Evolutionary conservation across 2,113 vertebrate genomes (phyloP), one percentile per base, ranked within the genome.

Genomic region (Xenopus borealis): DNA sequence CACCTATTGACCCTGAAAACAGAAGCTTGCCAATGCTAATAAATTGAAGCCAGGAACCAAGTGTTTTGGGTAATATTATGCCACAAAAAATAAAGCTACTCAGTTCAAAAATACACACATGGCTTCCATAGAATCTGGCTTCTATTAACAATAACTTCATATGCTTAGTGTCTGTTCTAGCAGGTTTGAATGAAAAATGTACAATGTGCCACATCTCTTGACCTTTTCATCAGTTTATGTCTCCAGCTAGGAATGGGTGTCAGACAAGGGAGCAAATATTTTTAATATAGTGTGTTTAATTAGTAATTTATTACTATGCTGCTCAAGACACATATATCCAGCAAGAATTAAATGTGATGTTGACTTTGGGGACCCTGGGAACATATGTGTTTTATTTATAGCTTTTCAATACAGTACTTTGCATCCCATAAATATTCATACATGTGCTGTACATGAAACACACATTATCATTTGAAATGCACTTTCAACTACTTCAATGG

Each of bases 121-220:
- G 84, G 78, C 87, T 80, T 78, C 78, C 82, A 86, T 80, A 83
- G 76, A 73, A 84, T 65, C 77, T 79, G 85, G 78, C 87, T 81
- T 77, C 78, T 82, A 86, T 80, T 83, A 74, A 72, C 83, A 89
- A 85, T 89, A 79, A 84, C 83, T 87, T 80, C 85, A 80, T 79
- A 66, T 88, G 86, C 83, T 83, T 85, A 84, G 84, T 80, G 78
- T 17, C 81, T 83, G 46, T 70, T 80, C 79, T 81, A 75, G n/a
- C 46, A 80, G 87, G 88, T 89, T 86, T 88, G 82, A 83, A 90
- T 82, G 83, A 91, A 85, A 86, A 89, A 88, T 10, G 71, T 85
- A 86, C 77, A 88, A 86, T 89, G 88, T 89, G 87, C 90, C 84
- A 84, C 58, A 27, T 84, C 83, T 83, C 79, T 53, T 89, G 86